A percentile compares a stretch with the other conserved stretches of the same genome.
These are phyloP conservation scores for Copsychus sechellarum DNA, from an alignment of 2,113 vertebrate species.

Conservation along the genomic window DNA sequence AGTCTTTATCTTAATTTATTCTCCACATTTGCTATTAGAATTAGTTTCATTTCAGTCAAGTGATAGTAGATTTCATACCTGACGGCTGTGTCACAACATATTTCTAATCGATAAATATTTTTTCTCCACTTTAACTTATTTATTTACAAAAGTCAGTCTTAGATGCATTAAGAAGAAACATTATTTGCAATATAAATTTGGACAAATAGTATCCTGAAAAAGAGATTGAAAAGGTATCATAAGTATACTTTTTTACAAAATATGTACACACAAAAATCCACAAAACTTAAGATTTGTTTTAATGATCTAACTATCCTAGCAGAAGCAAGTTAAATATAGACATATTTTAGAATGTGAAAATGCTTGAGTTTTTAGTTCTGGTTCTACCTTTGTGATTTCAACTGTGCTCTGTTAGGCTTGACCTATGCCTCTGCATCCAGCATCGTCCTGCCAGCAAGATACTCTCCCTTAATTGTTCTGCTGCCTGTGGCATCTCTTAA, in stretches of 20 bases:
- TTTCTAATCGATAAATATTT: not conserved
- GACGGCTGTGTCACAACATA: not conserved
- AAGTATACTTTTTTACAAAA: not conserved
- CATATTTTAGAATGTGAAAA: not conserved
- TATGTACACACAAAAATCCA: fast-evolving
- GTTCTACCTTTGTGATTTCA: not conserved
- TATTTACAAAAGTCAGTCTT: not conserved
- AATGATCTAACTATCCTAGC: not conserved
- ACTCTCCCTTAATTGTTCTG: not conserved
- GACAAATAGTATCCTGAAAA: not conserved
- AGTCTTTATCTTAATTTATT: not conserved
- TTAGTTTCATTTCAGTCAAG: not conserved
- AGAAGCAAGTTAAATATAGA: not conserved
- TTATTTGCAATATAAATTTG: not conserved
- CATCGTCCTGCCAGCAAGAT: fast-evolving
- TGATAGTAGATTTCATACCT: not conserved
- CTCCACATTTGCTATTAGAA: not conserved
- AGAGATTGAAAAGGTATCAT: not conserved
- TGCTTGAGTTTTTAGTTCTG: not conserved
- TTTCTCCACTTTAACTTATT: not conserved
- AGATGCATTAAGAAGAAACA: not conserved
- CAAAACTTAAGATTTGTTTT: not conserved
- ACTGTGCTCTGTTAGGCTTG: not conserved
- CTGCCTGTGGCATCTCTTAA: not conserved
- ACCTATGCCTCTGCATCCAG: fast-evolving